Evolutionary conservation across 2,888 invertebrate genomes (phyloP).

Genomic region (Nymphalis polychloros): DNA sequence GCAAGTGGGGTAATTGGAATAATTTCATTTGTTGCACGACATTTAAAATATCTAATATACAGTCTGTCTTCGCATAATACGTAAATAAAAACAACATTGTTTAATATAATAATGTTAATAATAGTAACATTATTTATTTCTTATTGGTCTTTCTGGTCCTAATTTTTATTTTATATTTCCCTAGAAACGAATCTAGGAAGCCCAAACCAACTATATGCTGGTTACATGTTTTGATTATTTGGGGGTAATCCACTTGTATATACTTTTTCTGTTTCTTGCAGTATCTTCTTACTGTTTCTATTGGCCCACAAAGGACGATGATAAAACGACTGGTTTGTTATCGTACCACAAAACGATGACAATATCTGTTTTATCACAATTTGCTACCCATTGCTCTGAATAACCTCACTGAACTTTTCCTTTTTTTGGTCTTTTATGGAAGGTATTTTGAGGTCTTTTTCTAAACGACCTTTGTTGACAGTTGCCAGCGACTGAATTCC

Average conservation of each 20-base stretch:
- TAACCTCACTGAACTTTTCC: slow-evolving; percentile 14
- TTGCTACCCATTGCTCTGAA: slow-evolving; percentile 35
- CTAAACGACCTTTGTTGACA: slow-evolving; percentile 1
- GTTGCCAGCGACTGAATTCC: too few relatives aligned
- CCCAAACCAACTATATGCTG: slow-evolving; percentile 38
- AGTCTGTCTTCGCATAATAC: too few relatives aligned
- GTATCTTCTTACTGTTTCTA: slow-evolving; percentile 24
- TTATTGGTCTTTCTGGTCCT: slow-evolving; percentile 36
- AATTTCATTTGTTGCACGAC: too few relatives aligned
- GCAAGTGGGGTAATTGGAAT: too few relatives aligned
- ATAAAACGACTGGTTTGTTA: slow-evolving; percentile 38
- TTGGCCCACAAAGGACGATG: slow-evolving; percentile 39
- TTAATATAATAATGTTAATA: too few relatives aligned
- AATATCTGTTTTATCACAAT: slow-evolving; percentile 18
- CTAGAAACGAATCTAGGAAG: slow-evolving; percentile 36
- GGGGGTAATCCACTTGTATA: slow-evolving; percentile 32
- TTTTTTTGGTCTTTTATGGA: not conserved
- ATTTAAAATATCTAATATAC: too few relatives aligned
- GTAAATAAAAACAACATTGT: too few relatives aligned
- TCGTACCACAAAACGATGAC: slow-evolving; percentile 34
- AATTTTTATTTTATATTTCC: slow-evolving; percentile 36
- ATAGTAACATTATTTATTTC: too few relatives aligned
- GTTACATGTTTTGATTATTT: slow-evolving; percentile 26
- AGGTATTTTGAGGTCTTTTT: not conserved
- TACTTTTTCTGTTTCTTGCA: slow-evolving; percentile 36